Evolutionary conservation across 2,888 invertebrate species (phyloP), one percentile per base, ranked within the genome.

Genomic region (Neria commutata): DNA sequence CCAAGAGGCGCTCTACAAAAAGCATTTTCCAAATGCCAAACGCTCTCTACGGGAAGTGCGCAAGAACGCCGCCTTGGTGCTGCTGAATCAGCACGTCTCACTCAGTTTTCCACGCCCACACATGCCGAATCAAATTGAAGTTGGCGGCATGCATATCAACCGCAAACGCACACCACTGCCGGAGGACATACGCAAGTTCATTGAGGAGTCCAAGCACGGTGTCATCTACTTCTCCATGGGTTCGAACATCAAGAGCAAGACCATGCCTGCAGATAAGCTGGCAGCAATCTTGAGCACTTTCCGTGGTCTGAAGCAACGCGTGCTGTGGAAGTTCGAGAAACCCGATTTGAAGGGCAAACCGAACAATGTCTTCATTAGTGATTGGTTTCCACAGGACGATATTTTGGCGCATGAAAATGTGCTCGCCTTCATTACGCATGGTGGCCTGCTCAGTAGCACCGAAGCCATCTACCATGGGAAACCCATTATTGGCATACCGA

Each of bases 161-260:
- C 63, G 59, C 2, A 63, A 68, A 24, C 54, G 29, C 2, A 66
- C 54, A 1, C 67, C 71, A n/a, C 53, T 77, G 5, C 75, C 72
- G 1, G 52, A n/a, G 16, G 72, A 80, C 29, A 69, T 82, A 5
- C 67, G 78, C 55, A 60, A 64, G 21, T 79, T 80, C 49, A 56
- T 83, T 3, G 81, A 83, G 58, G 71, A 71, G 3, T 79, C 83
- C 0, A 65, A 64, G 37, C 67, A 83, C 56, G 84, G 83, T 3
- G 81, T 75, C 0, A 71, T 84, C 2, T 79, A 80, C 58, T 83
- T 83, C 61, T 79, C 83, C 0, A 72, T 85, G 75, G 84, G 84
- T 11, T 67, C 73, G 4, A 73, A 74, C 58, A 53, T 78, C 0
- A 63, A 66, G 40, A 63, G 71, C 3, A 70, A 63, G n/a, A 60